These are phyloP conservation scores for Deilephila porcellus DNA, from an alignment of 2,888 invertebrate genomes.

Conservation along the genomic window DNA sequence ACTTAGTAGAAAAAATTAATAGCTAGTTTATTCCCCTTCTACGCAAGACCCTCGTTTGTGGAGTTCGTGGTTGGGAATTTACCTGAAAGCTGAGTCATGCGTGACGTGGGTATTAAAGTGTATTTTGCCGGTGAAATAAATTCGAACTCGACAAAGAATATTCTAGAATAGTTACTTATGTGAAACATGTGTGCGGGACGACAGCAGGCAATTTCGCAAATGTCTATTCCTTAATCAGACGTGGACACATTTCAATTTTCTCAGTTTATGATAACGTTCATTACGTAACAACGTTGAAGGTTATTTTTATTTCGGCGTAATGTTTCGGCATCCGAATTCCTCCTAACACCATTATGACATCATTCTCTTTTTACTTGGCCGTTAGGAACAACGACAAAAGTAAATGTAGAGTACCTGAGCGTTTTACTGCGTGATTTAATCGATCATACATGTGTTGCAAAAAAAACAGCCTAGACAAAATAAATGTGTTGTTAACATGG, in stretches of 20 bases:
- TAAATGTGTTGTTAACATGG: background rate
- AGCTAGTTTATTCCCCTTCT: background rate
- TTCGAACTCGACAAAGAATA: background rate
- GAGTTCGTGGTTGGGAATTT: background rate
- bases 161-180: background rate
- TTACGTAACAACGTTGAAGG: slow-evolving; percentile 47
- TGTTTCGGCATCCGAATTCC: slow-evolving; percentile 46
- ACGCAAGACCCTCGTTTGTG: background rate
- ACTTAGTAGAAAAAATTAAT: background rate
- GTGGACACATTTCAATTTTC: slow-evolving; percentile 16
- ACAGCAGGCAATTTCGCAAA: background rate
- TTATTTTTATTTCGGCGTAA: slow-evolving; percentile 45
- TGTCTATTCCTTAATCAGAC: background rate
- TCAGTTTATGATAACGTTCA: slow-evolving; percentile 32
- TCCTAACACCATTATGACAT: slow-evolving; percentile 18
- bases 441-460: background rate
- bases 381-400: background rate
- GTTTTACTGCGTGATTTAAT: background rate
- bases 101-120: background rate
- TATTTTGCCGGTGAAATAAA: background rate
- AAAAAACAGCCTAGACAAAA: background rate
- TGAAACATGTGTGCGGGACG: background rate
- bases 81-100: slow-evolving; percentile 10
- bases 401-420: background rate
- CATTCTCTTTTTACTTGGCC: background rate